Conservation (phyloP, 2,888 invertebrate species). For the Orgyia antiqua region DNA sequence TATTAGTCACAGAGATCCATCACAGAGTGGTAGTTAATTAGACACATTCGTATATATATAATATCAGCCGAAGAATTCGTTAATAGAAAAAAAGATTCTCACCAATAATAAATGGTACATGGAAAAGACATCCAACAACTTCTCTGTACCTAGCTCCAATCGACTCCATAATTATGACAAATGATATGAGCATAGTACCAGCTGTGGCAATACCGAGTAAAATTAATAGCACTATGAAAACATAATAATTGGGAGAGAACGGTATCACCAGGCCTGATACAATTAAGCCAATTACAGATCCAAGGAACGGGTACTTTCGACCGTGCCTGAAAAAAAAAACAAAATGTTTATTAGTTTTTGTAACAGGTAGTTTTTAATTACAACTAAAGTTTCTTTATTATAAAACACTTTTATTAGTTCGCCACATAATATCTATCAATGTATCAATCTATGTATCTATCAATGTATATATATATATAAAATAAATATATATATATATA, state of each 20-base stretch:
- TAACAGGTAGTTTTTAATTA: no score
- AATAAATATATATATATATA: no score
- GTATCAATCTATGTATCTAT: no score
- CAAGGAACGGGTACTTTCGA: conserved; percentile 83
- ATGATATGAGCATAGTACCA: conserved; percentile 89
- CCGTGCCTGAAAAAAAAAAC: conserved; percentile 85
- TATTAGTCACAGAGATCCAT: no score
- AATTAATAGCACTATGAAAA: conserved; percentile 82
- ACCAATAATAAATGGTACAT: conserved; percentile 82
- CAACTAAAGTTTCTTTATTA: no score
- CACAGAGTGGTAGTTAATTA: no score
- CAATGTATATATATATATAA: no score
- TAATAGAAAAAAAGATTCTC: conserved; percentile 4
- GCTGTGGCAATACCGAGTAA: conserved; percentile 86
- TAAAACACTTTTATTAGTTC: no score
- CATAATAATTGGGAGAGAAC: conserved; percentile 77
- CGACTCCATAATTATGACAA: conserved; percentile 83
- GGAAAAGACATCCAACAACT: conserved; percentile 79
- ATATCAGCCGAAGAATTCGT: no score
- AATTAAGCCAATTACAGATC: conserved; percentile 82
- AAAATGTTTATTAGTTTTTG: no score
- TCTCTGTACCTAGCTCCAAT: conserved; percentile 76
- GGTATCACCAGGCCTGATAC: conserved; percentile 82
- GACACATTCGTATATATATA: no score
- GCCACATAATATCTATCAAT: no score